Conservation (phyloP, 2,797 vertebrate genomes). For the Erpetoichthys calabaricus region DNA sequence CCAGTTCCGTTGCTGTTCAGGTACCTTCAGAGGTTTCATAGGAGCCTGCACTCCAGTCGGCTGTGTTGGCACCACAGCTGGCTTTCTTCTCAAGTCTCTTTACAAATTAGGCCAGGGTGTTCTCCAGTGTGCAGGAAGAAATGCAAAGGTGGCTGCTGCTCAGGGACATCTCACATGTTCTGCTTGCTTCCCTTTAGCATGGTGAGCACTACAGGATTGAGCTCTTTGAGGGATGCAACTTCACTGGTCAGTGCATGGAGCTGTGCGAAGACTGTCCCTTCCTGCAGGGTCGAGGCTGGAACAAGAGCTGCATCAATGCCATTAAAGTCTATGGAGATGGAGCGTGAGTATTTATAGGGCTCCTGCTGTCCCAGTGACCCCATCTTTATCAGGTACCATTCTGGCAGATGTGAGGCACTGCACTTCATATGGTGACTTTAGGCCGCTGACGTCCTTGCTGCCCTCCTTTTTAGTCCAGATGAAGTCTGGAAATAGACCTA, state of each 20-base stretch:
- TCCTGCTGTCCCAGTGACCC: rapidly evolving
- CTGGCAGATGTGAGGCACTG: background rate
- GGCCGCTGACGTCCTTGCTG: background rate
- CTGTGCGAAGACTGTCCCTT: slow-evolving; percentile 73
- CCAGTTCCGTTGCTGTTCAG: too few relatives aligned
- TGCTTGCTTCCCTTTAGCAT: slow-evolving; percentile 41
- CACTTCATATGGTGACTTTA: background rate
- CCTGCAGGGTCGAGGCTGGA: slow-evolving; percentile 69
- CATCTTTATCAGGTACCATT: rapidly evolving
- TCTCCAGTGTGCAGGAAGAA: too few relatives aligned
- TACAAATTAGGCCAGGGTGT: background rate
- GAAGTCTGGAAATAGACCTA: too few relatives aligned
- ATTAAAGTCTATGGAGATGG: slow-evolving; percentile 74
- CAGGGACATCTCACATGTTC: background rate
- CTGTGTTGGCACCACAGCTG: slow-evolving; percentile 4
- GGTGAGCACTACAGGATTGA: slow-evolving; percentile 75
- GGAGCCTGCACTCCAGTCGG: too few relatives aligned
- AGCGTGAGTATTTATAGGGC: slow-evolving; percentile 49
- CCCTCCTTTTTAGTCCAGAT: slow-evolving; percentile 3
- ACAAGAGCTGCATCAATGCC: slow-evolving; percentile 69
- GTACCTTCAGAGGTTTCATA: too few relatives aligned
- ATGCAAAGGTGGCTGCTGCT: too few relatives aligned
- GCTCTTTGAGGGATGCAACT: slow-evolving; percentile 70
- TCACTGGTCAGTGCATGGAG: slow-evolving; percentile 70
- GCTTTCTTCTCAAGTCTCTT: background rate